Base-by-base conservation (phyloP, 2,888 invertebrate species). In the Tipula lateralis region DNA sequence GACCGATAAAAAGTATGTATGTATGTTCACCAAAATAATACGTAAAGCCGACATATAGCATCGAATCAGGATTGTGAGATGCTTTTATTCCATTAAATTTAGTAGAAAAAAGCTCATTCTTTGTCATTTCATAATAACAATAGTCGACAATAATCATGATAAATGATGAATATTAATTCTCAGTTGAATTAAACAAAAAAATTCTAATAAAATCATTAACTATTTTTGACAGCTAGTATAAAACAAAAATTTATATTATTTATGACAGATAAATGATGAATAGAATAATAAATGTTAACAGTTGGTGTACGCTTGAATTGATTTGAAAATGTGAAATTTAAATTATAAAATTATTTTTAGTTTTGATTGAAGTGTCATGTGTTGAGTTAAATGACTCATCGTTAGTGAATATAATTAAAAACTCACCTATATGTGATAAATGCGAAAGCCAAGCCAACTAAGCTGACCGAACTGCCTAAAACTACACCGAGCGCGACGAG, bases 401-500 rank as follows among this genome's bases (percentile, higher is more conserved):
- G n/a, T n/a, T n/a, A n/a, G n/a, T n/a, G n/a, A n/a, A n/a, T n/a
- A n/a, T n/a, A n/a, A n/a, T n/a, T n/a, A n/a, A n/a, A n/a, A 50
- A 84, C 91, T 91, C 89, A 93, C 93, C 93, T 94, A 91, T 93
- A 93, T 1, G 94, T 94, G 87, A 94, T 93, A 89, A 94, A 94
- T 86, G 94, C 93, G 88, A 94, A 93, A 83, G 93, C 93, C 81
- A 94, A 91, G 24, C 93, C 93, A 36, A 94, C 94, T 84, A 94
- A 90, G 39, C 93, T 93, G 83, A 93, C 90, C 87, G 93, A 93
- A 87, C 93, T 93, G 39, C 93, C 93, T 12, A 94, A 90, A 7
- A 94, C 93, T 83, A 93, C 93, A 86, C 93, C 91, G 83, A 94
- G 89, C 12, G 93, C 93, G 84, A 94, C 90, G 85, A 93, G 91